Evolutionary conservation across 2,797 vertebrate genomes (phyloP), one percentile per base, ranked within the genome.

Genomic region (Craterocephalus amniculus): DNA sequence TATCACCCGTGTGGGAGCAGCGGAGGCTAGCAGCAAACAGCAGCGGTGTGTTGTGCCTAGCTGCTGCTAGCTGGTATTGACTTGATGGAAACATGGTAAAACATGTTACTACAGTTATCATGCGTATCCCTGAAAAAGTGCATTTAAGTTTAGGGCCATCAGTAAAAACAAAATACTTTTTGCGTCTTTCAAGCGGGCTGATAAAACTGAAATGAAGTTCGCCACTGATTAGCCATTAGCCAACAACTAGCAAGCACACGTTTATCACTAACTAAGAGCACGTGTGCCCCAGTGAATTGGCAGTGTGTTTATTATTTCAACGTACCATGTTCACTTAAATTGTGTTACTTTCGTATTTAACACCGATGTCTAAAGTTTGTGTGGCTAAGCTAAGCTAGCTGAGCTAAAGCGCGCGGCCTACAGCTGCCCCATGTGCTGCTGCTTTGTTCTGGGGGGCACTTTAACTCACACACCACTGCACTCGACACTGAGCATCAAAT

Each of bases 391-490:
- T 88, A 83, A 9, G 65, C 51, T 72, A 67, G 80, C 77, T 72
- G 54, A 79, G 90, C 90, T 91, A 91, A 90, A 85, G 65, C 83
- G 91, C 88, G 92, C 92, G 93, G 93, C 93, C 94, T 94, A 88
- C 34, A 76, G 61, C 87, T 92, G 91, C 92, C 94, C 94, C 95
- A 95, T 95, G 95, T 95, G 95, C 94, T 92, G 87, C 93, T 78
- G 96, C 96, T 97, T 97, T 97, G 96, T 97, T 97, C 95, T 94
- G 94, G 89, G 88, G 90, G 93, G 91, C 93, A 94, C 95, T 95
- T 94, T 92, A 95, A 95, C 94, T 95, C 93, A 90, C 93, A 92
- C 93, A 87, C 93, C 92, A 94, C 87, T 92, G 90, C 92, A 90
- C 89, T 89, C 86, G 84, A 84, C 67, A 67, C 75, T 13, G 67